Evolutionary conservation across 2,113 vertebrate genomes (phyloP).

Genomic region (Sapayoa aenigma): DNA sequence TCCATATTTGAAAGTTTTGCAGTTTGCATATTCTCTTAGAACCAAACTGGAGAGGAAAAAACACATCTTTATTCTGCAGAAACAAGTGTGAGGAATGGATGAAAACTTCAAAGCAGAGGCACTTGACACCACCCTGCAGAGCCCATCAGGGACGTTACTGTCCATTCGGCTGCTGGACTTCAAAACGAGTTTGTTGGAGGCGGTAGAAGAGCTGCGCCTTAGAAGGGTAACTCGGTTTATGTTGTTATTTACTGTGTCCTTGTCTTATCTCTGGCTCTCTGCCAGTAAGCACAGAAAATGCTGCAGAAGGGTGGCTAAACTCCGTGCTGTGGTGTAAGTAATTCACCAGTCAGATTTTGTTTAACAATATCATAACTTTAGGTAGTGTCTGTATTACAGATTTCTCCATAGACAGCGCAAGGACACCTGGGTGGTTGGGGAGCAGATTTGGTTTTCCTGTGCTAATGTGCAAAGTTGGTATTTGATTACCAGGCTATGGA

Average conservation of each 20-base stretch:
- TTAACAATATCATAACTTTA: neutral
- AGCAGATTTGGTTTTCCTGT: neutral
- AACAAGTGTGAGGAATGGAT: constrained; percentile 66
- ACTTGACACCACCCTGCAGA: constrained; percentile 54
- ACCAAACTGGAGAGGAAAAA: neutral
- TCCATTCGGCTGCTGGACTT: constrained; percentile 86
- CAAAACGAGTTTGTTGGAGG: constrained; percentile 85
- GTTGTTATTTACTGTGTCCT: neutral
- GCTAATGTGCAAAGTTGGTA: neutral
- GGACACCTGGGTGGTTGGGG: neutral
- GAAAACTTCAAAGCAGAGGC: constrained; percentile 18
- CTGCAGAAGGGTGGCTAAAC: neutral
- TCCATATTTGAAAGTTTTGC: neutral
- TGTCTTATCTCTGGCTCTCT: neutral
- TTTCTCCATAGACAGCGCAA: neutral
- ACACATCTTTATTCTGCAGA: constrained; percentile 53
- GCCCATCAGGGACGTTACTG: constrained; percentile 76
- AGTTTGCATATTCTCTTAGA: neutral
- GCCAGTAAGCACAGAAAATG: neutral
- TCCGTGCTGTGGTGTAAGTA: neutral
- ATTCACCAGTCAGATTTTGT: neutral
- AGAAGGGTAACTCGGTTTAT: constrained; percentile 78
- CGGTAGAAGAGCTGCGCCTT: constrained; percentile 87
- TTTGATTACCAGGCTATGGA: neutral
- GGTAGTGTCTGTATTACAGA: neutral